Percentiles rank a stretch among this genome's conserved stretches.
phyloP scores from a whole-genome alignment of 2,113 vertebrate species.

The Carlito syrichta region DNA sequence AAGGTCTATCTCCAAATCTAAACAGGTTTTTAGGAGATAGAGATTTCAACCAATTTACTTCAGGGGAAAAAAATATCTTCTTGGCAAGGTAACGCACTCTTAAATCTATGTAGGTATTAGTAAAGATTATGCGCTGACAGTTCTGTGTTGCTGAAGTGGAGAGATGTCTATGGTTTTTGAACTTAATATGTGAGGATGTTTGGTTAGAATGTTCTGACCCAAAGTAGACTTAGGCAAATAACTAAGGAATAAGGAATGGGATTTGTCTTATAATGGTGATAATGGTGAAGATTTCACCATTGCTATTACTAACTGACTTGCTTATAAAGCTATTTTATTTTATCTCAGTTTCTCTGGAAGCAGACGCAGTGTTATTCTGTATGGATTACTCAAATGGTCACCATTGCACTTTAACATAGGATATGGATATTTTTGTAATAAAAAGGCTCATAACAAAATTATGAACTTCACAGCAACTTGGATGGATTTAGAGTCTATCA shows the following conservation, averaged over 20 bases:
- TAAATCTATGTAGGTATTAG: background rate
- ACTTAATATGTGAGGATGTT: background rate
- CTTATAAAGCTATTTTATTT: constrained; percentile 17
- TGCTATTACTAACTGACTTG: background rate
- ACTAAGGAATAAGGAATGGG: background rate
- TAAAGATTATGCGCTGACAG: background rate
- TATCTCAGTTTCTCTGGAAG: background rate
- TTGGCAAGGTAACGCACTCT: constrained; percentile 75
- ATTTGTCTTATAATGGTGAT: background rate
- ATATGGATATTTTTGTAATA: background rate
- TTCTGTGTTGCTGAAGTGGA: background rate
- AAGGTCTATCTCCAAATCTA: constrained; percentile 61
- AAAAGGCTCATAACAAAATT: no score
- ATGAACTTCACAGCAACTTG: no score
- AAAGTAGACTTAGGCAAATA: background rate
- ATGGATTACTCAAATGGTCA: background rate
- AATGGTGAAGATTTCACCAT: background rate
- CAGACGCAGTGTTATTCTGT: background rate
- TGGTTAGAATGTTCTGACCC: background rate
- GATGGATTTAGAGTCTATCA: no score
- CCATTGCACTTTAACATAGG: background rate
- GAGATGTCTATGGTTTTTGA: background rate
- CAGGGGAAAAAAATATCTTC: constrained; percentile 69
- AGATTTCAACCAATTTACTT: constrained; percentile 66
- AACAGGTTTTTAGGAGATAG: constrained; percentile 75